phyloP scores from a whole-genome alignment of 2,888 invertebrate species.

The Coelinius sp. region DNA sequence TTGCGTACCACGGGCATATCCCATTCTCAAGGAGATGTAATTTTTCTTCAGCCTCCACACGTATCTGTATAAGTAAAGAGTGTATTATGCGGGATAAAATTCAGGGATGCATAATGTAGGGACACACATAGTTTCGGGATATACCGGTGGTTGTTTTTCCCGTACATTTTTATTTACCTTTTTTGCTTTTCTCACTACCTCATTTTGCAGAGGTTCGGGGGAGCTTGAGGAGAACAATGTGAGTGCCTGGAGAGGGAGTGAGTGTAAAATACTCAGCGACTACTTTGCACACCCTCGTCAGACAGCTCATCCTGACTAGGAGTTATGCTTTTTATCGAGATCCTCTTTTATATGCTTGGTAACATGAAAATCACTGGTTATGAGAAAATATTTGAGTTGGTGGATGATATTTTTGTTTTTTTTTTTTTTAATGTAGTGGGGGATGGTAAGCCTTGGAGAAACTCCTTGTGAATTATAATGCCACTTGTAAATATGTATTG shows the following conservation, averaged over 20 bases:
- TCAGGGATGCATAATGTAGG: conserved; percentile 60
- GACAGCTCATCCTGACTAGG: background rate
- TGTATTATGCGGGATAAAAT: conserved; percentile 63
- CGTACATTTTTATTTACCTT: conserved; percentile 33
- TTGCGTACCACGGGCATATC: conserved; percentile 14
- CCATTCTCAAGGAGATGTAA: conserved; percentile 34
- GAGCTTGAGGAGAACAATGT: conserved; percentile 34
- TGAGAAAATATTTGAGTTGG: background rate
- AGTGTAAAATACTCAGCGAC: conserved; percentile 44
- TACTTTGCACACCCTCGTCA: conserved; percentile 22
- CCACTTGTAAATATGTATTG: conserved; percentile 18
- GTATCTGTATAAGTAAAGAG: conserved; percentile 58
- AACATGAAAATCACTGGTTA: conserved; percentile 9
- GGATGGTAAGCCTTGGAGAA: background rate
- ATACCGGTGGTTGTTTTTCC: conserved; percentile 36
- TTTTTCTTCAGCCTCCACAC: conserved; percentile 40
- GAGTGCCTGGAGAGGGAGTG: conserved; percentile 44
- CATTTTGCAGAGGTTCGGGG: background rate
- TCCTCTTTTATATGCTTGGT: conserved; percentile 2
- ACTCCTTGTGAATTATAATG: conserved; percentile 3
- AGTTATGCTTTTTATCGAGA: conserved; percentile 3
- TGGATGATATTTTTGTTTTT: background rate
- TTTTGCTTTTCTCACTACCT: background rate
- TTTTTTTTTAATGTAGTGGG: background rate
- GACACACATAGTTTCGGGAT: conserved; percentile 40